Conservation (phyloP, 2,888 invertebrate species). For the Micoletzkya japonica region DNA sequence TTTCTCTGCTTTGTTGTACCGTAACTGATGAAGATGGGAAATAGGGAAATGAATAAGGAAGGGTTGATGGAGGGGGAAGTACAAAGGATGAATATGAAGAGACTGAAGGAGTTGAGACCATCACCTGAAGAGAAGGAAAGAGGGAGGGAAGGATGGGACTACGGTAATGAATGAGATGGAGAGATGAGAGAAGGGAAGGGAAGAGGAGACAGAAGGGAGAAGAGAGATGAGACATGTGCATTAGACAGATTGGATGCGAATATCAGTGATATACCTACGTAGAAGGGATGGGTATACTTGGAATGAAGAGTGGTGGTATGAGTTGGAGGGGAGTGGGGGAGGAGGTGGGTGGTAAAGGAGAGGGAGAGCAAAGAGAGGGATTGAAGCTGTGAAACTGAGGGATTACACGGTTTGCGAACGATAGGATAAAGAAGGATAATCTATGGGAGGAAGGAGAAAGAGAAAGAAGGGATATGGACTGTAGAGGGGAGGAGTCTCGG, state of each 20-base stretch:
- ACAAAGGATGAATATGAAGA: neutral
- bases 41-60: constrained; percentile 1
- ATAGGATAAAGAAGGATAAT: neutral
- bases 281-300: neutral
- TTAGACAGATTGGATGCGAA: neutral
- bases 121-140: neutral
- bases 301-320: neutral
- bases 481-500: neutral
- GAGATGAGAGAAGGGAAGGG: neutral
- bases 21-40: neutral
- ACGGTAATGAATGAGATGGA: neutral
- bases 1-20: neutral
- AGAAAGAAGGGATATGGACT: neutral
- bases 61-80: neutral
- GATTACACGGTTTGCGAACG: neutral
- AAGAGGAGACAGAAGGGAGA: neutral
- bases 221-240: neutral
- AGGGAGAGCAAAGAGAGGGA: neutral
- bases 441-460: constrained; percentile 1
- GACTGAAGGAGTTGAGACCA: neutral
- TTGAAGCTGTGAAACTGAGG: neutral
- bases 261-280: neutral
- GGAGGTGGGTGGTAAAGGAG: neutral
- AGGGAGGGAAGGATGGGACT: neutral
- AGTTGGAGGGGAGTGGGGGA: neutral